Evolutionary conservation across 1,140 invertebrate species (phyloP).

Genomic region (Papilio dardanus): DNA sequence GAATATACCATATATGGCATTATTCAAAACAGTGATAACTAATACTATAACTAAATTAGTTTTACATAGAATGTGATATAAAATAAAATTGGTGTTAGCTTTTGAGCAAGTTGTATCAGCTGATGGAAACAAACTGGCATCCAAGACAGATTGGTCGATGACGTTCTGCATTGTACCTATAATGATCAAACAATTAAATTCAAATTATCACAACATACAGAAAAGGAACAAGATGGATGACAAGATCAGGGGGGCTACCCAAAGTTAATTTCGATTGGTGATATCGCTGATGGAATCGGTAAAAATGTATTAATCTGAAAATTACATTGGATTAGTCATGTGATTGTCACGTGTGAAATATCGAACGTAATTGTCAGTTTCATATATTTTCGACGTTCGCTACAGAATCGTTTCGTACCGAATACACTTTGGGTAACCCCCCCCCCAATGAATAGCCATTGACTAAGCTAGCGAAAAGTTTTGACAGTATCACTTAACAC

Average conservation of each 20-base stretch:
- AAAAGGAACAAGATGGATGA: background rate
- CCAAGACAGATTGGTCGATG: conserved; percentile 75
- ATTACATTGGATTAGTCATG: no score
- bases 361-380: no score
- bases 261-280: no score
- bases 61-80: conserved; percentile 52
- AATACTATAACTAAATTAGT: conserved; percentile 39
- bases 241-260: no score
- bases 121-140: conserved; percentile 78
- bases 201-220: background rate
- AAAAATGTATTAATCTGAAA: no score
- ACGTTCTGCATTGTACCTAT: conserved; percentile 78
- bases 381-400: no score
- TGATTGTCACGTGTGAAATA: no score
- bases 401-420: no score
- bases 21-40: background rate
- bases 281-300: no score
- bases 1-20: conserved; percentile 41
- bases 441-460: background rate
- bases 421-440: no score
- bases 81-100: conserved; percentile 47
- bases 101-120: conserved; percentile 62
- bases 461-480: background rate
- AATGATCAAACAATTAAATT: conserved; percentile 43
- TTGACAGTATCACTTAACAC: background rate